Evolutionary conservation across 2,888 invertebrate species (phyloP).

Genomic region (Herminia tarsipennalis): DNA sequence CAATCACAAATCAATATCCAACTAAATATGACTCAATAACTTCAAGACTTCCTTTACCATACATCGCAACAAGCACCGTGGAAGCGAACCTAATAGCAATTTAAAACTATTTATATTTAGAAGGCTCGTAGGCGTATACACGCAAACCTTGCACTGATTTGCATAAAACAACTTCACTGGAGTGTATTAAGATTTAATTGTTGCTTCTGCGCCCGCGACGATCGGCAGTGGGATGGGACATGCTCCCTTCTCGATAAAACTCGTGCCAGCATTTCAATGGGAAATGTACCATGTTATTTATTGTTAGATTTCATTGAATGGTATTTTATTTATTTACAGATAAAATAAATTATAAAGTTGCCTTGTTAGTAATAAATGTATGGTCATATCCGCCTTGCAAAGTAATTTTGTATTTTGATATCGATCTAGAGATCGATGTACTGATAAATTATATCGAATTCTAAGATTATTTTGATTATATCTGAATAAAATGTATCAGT

Average conservation of each 20-base stretch:
- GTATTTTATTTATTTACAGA: constrained; percentile 30
- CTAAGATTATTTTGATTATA: no score
- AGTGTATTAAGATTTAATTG: constrained; percentile 84
- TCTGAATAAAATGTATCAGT: no score
- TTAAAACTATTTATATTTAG: constrained; percentile 65
- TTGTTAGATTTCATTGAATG: constrained; percentile 42
- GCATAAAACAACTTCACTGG: constrained; percentile 83
- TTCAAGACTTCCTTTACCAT: constrained; percentile 15
- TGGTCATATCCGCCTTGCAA: no score
- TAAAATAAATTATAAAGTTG: no score
- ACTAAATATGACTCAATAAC: constrained; percentile 28
- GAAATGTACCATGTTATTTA: constrained; percentile 46
- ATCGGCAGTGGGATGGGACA: constrained; percentile 72
- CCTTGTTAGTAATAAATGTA: no score
- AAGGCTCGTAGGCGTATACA: constrained; percentile 76
- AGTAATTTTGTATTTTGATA: no score
- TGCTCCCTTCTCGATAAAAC: constrained; percentile 72
- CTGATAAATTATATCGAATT: no score
- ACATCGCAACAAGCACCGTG: constrained; percentile 31
- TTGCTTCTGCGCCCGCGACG: constrained; percentile 51
- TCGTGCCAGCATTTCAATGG: constrained; percentile 71
- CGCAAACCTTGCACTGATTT: constrained; percentile 75
- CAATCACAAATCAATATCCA: constrained; percentile 1
- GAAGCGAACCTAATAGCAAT: constrained; percentile 47
- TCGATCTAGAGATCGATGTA: no score